Evolutionary conservation across 2,797 vertebrate species (phyloP), one percentile per base, ranked within the genome.

Genomic region (Pyrocephalus nanus): DNA sequence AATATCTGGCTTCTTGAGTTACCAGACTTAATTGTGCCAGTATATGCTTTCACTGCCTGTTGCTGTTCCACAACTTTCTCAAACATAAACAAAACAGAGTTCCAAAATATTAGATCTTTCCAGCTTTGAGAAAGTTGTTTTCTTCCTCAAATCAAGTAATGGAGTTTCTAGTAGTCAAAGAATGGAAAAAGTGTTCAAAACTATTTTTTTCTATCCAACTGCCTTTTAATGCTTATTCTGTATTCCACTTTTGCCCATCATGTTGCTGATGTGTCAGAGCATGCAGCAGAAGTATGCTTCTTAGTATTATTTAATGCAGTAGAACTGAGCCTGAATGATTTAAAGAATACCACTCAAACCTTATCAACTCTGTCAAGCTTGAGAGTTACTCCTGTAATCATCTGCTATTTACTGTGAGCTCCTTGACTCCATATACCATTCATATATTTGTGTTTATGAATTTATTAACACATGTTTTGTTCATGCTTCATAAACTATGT

Each of bases 1-100:
- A 97, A 97, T 96, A 95, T 93, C 78, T 96, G 96, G 91, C 95
- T 94, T 94, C 86, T 94, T 96, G 80, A 92, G 89, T 96, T 96
- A 97, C 91, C 80, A 87, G 85, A 77, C 79, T 88, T 94, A 84
- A 97, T 93, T 95, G 74, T 97, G 95, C 94, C 95, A 97, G 88
- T 87, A 38, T 93, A 95, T 95, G 93, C 79, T 96, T 96, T 96
- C 96, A 95, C 76, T 94, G 93, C 94, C 57, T 92, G 91, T 87
- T 93, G 94, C 92, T 95, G 84, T 92, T 96, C 94, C 88, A 93
- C 91, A 90, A 57, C 88, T 93, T 89, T 95, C 90, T 85, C 85
- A 96, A 96, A 94, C 38, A 96, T 80, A 96, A 96, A 95, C 94
- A 96, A 96, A 92, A 55, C 47, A 83, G 70, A 66, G 83, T 94